These are phyloP conservation scores for Dascillus cervinus DNA, from an alignment of 2,888 invertebrate species.

Conservation along the genomic window DNA sequence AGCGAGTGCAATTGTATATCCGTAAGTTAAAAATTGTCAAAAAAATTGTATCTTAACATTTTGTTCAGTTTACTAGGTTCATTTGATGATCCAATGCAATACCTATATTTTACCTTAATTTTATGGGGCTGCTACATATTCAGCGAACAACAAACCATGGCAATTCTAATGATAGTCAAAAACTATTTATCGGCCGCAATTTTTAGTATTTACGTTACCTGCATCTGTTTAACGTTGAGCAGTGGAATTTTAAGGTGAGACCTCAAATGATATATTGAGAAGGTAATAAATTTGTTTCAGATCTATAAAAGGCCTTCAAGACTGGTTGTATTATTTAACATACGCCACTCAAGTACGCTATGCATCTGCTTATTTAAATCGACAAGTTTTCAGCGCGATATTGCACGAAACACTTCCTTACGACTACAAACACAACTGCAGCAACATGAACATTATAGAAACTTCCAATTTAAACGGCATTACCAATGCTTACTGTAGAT, in stretches of 20 bases:
- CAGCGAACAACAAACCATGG: conserved; percentile 78
- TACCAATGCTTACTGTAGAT: conserved; percentile 53
- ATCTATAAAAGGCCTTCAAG: conserved; percentile 69
- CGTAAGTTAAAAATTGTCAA: conserved; percentile 46
- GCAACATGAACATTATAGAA: conserved; percentile 47
- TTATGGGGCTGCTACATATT: conserved; percentile 82
- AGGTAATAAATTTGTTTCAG: conserved; percentile 38
- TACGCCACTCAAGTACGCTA: conserved; percentile 75
- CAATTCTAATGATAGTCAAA: conserved; percentile 72
- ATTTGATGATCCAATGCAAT: conserved; percentile 50
- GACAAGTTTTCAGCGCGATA: conserved; percentile 57
- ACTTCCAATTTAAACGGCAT: conserved; percentile 45
- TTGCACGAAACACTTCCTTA: conserved; percentile 44
- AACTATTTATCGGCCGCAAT: conserved; percentile 70
- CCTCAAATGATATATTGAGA: neutral
- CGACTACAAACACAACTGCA: conserved; percentile 50
- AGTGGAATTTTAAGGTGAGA: conserved; percentile 68
- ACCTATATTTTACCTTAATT: conserved; percentile 59
- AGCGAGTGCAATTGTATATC: conserved; percentile 65
- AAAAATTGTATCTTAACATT: neutral
- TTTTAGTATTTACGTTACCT: conserved; percentile 68
- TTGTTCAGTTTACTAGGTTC: conserved; percentile 48
- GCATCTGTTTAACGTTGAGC: conserved; percentile 61
- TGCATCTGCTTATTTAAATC: conserved; percentile 66
- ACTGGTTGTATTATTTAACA: conserved; percentile 74